Evolutionary conservation across 2,888 invertebrate genomes (phyloP), one percentile per base, ranked within the genome.

Genomic region (Pollenia griseotomentosa): DNA sequence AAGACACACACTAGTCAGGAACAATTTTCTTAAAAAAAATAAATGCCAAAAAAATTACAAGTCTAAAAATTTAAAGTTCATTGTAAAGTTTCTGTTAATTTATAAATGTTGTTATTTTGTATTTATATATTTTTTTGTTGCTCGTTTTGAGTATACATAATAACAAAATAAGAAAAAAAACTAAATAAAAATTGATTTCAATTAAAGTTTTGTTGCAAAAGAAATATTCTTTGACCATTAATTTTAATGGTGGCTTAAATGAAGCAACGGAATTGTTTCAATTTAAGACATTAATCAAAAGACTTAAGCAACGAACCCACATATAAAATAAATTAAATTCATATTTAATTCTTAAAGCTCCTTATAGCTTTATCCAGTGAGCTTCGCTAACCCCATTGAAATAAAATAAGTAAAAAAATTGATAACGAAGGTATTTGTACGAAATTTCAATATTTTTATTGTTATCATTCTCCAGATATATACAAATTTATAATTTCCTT

Each of bases 291-390:
- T 46, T 61, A 86, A 87, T 78, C 84, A 65, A 85, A 87, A 82
- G 82, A 82, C 65, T 87, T 78, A 87, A 85, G 87, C 12, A 44
- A 74, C 73, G 57, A 87, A 81, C 81, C 33, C 46, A 16, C 23
- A 59, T 44, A 42, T 7, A 8, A 42, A 11, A n/a, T 42, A n/a
- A 33, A 71, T 53, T 16, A 12, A 19, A 55, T 11, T 7, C 23
- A 19, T 19, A 33, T 33, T 33, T 33, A 33, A 33, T 33, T 33
- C 33, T 33, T 6, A 33, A 33, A 33, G 6, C 33, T 33, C 1
- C 33, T 33, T 33, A 33, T 33, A 33, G 33, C 33, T 33, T 33
- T 33, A 33, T 0, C 6, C 33, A 4, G 33, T 33, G 33, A 6
- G 33, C 33, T 33, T 33, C 6, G 6, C 33, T 6, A 33, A 5